Evolutionary conservation across 2,888 invertebrate genomes (phyloP), one percentile per base, ranked within the genome.

Genomic region (Siphonodentalium dalli): DNA sequence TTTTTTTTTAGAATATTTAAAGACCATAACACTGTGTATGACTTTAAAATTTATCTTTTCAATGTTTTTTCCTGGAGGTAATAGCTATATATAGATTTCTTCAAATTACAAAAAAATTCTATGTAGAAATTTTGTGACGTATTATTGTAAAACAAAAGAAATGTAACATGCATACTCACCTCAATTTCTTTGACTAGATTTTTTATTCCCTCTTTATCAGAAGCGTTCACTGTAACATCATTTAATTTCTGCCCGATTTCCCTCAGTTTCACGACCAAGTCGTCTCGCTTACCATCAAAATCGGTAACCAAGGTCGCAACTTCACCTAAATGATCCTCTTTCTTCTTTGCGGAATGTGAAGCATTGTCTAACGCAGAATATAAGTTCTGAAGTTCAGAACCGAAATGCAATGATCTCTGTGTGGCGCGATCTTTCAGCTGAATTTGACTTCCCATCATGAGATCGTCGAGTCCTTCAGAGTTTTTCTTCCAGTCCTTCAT

Each of bases 261-360:
- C 37, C 66, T 56, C 33, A 75, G 60, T 45, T 65, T 70, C 11
- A 57, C 67, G 15, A 68, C 65, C 44, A 70, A 85, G 61, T 87
- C 86, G 58, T 88, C 87, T 69, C 92, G 90, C 51, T 90, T 83
- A 8, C 87, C 83, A 65, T 88, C 87, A 79, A 94, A 93, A 63
- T 89, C 88, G 56, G 88, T 87, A 88, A 91, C 91, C 55, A 90
- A 86, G 20, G 88, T 70, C 13, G 74, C 72, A 28, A 82, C 60
- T 51, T 81, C 76, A 39, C 78, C 77, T 5, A 82, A 65, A 42
- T 80, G 77, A 24, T 78, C 77, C 51, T 80, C 72, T 61, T 78
- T 79, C 45, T 71, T 68, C 28, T 71, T 57, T 9, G 72, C 72
- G 34, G 63, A 63, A 27, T 63, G 58, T 8, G 65, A 53, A 31